Evolutionary conservation across 2,888 invertebrate genomes (phyloP).

Genomic region (Parnassius orleans): DNA sequence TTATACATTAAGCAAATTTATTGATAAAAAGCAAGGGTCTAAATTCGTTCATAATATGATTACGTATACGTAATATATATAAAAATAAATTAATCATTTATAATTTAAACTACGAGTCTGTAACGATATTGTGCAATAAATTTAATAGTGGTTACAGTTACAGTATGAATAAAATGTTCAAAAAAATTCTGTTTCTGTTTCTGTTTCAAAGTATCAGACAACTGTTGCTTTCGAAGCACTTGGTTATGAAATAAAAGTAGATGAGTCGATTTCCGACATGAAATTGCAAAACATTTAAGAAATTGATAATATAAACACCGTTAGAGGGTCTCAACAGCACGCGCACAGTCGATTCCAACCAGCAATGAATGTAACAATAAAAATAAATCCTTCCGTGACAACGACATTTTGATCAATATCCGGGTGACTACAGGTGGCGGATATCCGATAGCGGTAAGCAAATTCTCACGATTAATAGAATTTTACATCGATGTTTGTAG

Average conservation of each 20-base stretch:
- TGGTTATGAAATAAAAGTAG: constrained; percentile 9
- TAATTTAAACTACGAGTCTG: too few species aligned
- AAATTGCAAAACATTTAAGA: background rate
- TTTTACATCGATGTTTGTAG: constrained; percentile 18
- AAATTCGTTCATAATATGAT: too few species aligned
- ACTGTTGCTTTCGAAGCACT: too few species aligned
- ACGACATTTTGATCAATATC: constrained; percentile 52
- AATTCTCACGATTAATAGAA: constrained; percentile 45
- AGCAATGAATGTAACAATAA: constrained; percentile 36
- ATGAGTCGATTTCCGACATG: background rate
- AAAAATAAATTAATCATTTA: too few species aligned
- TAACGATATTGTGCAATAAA: too few species aligned
- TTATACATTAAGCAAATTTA: too few species aligned
- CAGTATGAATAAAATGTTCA: too few species aligned
- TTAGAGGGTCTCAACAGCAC: background rate
- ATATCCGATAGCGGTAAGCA: constrained; percentile 45
- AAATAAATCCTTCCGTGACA: constrained; percentile 35
- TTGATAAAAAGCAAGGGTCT: too few species aligned
- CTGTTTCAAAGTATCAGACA: too few species aligned
- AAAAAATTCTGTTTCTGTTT: too few species aligned
- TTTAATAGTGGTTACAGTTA: too few species aligned
- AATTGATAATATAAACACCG: background rate
- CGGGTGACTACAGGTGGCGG: constrained; percentile 47
- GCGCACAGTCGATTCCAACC: constrained; percentile 24
- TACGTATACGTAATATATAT: too few species aligned